Evolutionary conservation across 2,113 vertebrate genomes (phyloP).

Genomic region (Platichthys stellatus): DNA sequence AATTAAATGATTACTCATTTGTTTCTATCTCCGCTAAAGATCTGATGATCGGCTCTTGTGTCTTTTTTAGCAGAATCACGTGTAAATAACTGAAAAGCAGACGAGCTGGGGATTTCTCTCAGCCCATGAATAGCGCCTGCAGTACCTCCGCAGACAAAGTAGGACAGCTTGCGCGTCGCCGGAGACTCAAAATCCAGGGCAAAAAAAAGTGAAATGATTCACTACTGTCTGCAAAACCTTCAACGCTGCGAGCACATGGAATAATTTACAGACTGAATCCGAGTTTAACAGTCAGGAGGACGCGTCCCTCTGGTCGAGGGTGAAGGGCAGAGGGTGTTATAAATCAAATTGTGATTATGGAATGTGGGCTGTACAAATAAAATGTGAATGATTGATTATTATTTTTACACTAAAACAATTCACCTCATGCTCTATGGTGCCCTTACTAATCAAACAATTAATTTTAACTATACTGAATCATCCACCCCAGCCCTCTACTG

Average conservation of each 20-base stretch:
- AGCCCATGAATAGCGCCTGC: not conserved
- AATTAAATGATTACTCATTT: no score
- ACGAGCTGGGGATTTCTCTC: not conserved
- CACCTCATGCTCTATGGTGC: not conserved
- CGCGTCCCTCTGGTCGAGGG: no score
- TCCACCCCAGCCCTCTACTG: not conserved
- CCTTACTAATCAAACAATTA: no score
- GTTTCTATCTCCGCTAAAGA: no score
- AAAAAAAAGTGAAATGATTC: not conserved
- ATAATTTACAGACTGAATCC: no score
- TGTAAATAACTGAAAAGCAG: not conserved
- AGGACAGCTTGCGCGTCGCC: not conserved
- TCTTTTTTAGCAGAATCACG: not conserved
- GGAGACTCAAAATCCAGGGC: not conserved
- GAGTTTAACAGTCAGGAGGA: no score
- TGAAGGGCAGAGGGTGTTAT: not conserved
- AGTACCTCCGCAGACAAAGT: not conserved
- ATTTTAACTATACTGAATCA: not conserved
- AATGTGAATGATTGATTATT: not conserved
- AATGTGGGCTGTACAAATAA: no score
- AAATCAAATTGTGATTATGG: not conserved
- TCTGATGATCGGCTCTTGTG: no score
- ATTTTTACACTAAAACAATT: not conserved
- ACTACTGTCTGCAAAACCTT: not conserved
- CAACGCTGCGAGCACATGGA: not conserved